phyloP scores from a whole-genome alignment of 2,797 vertebrate genomes.

The Melanitta fusca region DNA sequence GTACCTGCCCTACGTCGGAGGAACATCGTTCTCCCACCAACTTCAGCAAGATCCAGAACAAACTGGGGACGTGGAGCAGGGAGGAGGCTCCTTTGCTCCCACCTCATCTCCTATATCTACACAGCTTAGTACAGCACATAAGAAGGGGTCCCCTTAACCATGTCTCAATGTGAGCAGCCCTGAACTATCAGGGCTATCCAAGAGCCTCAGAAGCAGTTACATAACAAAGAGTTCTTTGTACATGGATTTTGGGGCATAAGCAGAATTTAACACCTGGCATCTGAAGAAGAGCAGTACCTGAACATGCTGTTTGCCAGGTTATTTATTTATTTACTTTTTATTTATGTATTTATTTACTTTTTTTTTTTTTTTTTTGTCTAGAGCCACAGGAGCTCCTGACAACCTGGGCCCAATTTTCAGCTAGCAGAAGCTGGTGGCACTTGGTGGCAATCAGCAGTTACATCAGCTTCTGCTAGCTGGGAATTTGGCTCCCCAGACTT shows the following conservation, averaged over 20 bases:
- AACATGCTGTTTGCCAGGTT: neutral
- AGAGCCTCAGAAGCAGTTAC: neutral
- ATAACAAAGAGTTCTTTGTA: neutral
- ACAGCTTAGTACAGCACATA: neutral
- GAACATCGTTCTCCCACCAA: neutral
- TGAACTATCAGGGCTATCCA: neutral
- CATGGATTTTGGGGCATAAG: neutral
- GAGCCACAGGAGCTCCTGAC: neutral
- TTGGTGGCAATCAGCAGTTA: no score
- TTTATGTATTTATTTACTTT: no score
- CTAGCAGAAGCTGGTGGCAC: neutral
- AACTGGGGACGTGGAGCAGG: neutral
- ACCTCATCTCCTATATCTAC: neutral
- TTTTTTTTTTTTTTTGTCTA: neutral
- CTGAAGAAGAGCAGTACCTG: neutral
- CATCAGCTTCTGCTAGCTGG: neutral
- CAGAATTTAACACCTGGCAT: neutral
- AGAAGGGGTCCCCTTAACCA: neutral
- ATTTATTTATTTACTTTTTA: no score
- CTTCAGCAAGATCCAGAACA: neutral
- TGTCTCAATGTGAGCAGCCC: neutral
- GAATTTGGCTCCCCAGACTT: neutral
- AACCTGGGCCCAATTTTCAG: neutral
- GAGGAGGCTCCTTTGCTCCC: neutral
- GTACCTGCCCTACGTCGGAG: neutral